Percentiles rank a stretch among this genome's conserved stretches.
Conservation (phyloP, 2,113 vertebrate genomes). For the Isurus oxyrinchus region DNA sequence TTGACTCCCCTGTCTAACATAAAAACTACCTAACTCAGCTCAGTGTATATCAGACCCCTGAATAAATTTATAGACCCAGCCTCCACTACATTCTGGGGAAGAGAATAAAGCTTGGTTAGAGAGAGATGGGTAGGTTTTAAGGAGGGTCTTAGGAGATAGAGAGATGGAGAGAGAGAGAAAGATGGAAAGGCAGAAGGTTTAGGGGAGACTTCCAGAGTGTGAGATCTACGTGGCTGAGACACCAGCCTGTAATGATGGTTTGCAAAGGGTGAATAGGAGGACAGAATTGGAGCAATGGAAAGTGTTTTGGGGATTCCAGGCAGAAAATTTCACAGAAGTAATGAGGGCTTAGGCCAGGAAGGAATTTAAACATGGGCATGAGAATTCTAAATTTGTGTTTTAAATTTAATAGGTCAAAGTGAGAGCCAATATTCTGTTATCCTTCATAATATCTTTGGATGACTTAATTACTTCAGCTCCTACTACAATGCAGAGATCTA, state of each 20-base stretch:
- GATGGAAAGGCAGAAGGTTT: too few relatives aligned
- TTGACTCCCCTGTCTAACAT: too few relatives aligned
- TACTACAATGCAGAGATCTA: neutral
- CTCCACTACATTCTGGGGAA: too few relatives aligned
- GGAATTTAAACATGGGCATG: neutral
- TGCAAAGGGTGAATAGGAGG: too few relatives aligned
- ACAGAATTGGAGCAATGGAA: too few relatives aligned
- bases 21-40: too few relatives aligned
- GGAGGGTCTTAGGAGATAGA: neutral
- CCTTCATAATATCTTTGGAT: neutral
- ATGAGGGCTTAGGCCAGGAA: neutral
- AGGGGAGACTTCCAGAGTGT: too few relatives aligned
- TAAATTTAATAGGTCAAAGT: neutral
- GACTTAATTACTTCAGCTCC: neutral
- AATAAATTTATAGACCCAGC: too few relatives aligned
- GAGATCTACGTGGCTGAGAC: too few relatives aligned
- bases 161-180: neutral
- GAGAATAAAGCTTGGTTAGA: neutral
- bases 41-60: too few relatives aligned
- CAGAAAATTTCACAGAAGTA: neutral
- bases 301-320: too few relatives aligned
- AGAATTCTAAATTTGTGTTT: neutral
- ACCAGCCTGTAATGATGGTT: too few relatives aligned
- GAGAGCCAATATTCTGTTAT: neutral
- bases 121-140: neutral